Percentiles rank a stretch among this genome's conserved stretches.
Evolutionary conservation across 2,888 invertebrate species (phyloP).

Genomic region (Sylvicola fuscatus): DNA sequence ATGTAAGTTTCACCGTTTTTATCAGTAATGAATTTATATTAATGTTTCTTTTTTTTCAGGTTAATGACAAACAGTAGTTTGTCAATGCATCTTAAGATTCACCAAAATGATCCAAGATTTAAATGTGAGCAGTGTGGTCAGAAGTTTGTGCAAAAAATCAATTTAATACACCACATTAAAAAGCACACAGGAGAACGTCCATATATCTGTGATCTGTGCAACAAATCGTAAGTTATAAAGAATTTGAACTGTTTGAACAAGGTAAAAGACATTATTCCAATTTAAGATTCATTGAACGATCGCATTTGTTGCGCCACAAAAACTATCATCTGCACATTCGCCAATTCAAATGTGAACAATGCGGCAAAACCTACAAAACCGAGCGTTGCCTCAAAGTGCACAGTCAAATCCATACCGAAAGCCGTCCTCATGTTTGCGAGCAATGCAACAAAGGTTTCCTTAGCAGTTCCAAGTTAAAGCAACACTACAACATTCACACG

Average conservation of each 20-base stretch:
- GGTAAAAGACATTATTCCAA: conserved; percentile 1
- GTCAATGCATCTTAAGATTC: conserved; percentile 26
- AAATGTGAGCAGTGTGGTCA: conserved; percentile 25
- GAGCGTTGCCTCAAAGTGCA: conserved; percentile 35
- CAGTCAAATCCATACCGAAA: conserved; percentile 30
- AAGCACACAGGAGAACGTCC: conserved; percentile 23
- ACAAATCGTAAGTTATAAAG: conserved; percentile 15
- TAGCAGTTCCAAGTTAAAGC: conserved; percentile 34
- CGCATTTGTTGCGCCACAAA: conserved; percentile 23
- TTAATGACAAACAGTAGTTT: conserved; percentile 21
- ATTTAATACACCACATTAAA: conserved; percentile 23
- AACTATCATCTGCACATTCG: conserved; percentile 24
- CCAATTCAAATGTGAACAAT: conserved; percentile 23
- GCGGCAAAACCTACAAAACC: conserved; percentile 29
- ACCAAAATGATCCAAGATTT: conserved; percentile 24
- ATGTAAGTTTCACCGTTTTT: conserved; percentile 16
- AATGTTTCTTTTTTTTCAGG: conserved; percentile 9
- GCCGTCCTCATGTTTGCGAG: conserved; percentile 30
- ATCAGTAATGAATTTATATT: not conserved
- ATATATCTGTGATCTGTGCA: conserved; percentile 23
- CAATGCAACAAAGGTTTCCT: conserved; percentile 35
- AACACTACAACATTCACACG: conserved; percentile 36
- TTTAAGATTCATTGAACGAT: conserved; percentile 21
- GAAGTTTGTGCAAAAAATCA: conserved; percentile 26
- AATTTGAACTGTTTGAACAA: not conserved